Conservation (phyloP, 2,888 invertebrate genomes). For the Yponomeuta sedellus region DNA sequence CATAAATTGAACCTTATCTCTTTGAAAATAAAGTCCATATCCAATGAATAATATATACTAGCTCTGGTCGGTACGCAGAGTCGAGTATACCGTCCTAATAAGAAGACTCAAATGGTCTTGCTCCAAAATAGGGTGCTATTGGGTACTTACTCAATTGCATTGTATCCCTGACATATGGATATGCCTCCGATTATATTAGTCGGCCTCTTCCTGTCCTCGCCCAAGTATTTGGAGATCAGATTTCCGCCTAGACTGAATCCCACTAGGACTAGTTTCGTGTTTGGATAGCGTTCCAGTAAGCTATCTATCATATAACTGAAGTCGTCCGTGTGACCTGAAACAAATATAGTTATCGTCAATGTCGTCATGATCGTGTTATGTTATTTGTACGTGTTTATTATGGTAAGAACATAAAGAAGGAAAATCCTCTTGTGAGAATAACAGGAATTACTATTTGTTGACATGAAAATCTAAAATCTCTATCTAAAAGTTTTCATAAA, state of each 20-base stretch:
- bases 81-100: too few species aligned
- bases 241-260: slow-evolving; percentile 97
- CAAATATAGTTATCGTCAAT: slow-evolving; percentile 14
- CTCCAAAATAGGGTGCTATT: too few species aligned
- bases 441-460: too few species aligned
- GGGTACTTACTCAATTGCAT: slow-evolving; percentile 87
- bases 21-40: too few species aligned
- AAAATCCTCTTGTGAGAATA: too few species aligned
- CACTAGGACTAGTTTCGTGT: slow-evolving; percentile 86
- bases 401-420: not conserved
- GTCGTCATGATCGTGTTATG: slow-evolving; percentile 4
- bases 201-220: slow-evolving; percentile 82
- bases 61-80: too few species aligned
- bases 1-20: too few species aligned
- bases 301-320: slow-evolving; percentile 88
- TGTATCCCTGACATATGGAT: slow-evolving; percentile 96
- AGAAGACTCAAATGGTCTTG: too few species aligned
- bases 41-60: too few species aligned
- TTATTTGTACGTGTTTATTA: too few species aligned
- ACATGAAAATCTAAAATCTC: too few species aligned
- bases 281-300: slow-evolving; percentile 83
- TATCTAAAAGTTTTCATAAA: too few species aligned
- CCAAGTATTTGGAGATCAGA: slow-evolving; percentile 93
- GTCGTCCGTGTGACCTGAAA: slow-evolving; percentile 91
- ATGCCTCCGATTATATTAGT: slow-evolving; percentile 89